Conservation (phyloP, 2,113 vertebrate genomes). For the Oryzias melastigma region DNA sequence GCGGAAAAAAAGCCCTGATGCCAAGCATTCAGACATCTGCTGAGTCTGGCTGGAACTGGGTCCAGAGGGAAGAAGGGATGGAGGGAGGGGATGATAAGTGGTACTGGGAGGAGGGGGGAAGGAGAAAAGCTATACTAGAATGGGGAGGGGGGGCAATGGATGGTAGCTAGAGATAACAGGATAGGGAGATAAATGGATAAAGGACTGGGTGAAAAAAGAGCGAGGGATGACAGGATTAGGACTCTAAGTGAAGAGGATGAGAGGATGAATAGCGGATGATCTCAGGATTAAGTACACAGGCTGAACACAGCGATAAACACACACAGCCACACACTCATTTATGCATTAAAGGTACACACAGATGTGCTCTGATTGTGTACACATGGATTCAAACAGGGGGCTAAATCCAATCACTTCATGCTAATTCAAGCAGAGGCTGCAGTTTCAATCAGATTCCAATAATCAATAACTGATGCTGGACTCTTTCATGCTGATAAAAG, state of each 20-base stretch:
- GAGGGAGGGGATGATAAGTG: constrained; percentile 44
- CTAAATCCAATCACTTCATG: constrained; percentile 18
- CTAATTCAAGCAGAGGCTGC: constrained; percentile 33
- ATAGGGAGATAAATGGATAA: constrained; percentile 75
- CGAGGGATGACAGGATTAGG: constrained; percentile 72
- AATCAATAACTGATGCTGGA: constrained; percentile 15
- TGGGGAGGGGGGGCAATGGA: constrained; percentile 29
- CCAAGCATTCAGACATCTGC: constrained; percentile 75
- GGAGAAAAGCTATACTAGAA: constrained; percentile 13
- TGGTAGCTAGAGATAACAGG: constrained; percentile 66
- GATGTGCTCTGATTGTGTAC: constrained; percentile 38
- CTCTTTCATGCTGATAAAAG: background rate
- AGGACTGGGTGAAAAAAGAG: constrained; percentile 43
- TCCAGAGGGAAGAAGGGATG: constrained; percentile 46
- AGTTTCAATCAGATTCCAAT: constrained; percentile 13
- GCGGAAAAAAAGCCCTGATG: constrained; percentile 67
- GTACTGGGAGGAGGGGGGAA: constrained; percentile 5
- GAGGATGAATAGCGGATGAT: constrained; percentile 77
- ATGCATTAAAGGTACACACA: constrained; percentile 51
- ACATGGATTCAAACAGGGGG: background rate
- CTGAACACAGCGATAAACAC: constrained; percentile 66
- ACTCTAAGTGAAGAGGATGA: constrained; percentile 75
- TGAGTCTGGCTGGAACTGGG: constrained; percentile 65
- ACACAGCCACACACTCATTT: constrained; percentile 35
- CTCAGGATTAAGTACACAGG: constrained; percentile 67